phyloP scores from a whole-genome alignment of 2,888 invertebrate species.

The Venusia cambrica region DNA sequence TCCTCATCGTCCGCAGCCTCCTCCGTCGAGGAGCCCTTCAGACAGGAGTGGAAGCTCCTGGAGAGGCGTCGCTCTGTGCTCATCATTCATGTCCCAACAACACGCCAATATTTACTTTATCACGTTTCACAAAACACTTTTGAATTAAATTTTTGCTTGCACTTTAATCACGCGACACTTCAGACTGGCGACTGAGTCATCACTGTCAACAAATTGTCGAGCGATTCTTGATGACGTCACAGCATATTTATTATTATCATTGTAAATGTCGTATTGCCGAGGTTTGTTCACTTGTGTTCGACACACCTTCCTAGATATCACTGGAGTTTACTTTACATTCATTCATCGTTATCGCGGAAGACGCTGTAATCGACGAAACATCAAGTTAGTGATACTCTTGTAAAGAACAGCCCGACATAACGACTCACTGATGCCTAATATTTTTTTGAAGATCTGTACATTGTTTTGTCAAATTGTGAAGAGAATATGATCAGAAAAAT shows the following conservation, averaged over 20 bases:
- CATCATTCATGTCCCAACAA: conserved; percentile 71
- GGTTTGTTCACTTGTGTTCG: conserved; percentile 30
- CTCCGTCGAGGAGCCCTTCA: conserved; percentile 82
- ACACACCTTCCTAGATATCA: conserved; percentile 47
- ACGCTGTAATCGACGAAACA: conserved; percentile 52
- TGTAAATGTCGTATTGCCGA: conserved; percentile 6
- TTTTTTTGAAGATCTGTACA: conserved; percentile 2
- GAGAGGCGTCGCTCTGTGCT: conserved; percentile 82
- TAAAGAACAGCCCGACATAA: conserved; percentile 37
- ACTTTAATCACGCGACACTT: conserved; percentile 18
- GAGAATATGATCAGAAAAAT: no score
- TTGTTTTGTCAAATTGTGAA: no score
- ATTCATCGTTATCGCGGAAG: conserved; percentile 54
- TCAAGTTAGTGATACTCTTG: conserved; percentile 48
- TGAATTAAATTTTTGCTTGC: conserved; percentile 19
- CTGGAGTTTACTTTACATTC: conserved; percentile 44
- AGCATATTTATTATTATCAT: conserved; percentile 23
- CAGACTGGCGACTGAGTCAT: conserved; percentile 18
- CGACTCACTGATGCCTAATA: conserved; percentile 1
- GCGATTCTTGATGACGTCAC: conserved; percentile 32
- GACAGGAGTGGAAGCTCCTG: conserved; percentile 85
- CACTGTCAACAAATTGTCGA: conserved; percentile 19
- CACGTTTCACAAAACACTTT: conserved; percentile 32
- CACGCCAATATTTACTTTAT: conserved; percentile 37
- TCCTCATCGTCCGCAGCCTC: conserved; percentile 75